Conservation (phyloP, 2,888 invertebrate species). For the Drosophila mulleri region DNA sequence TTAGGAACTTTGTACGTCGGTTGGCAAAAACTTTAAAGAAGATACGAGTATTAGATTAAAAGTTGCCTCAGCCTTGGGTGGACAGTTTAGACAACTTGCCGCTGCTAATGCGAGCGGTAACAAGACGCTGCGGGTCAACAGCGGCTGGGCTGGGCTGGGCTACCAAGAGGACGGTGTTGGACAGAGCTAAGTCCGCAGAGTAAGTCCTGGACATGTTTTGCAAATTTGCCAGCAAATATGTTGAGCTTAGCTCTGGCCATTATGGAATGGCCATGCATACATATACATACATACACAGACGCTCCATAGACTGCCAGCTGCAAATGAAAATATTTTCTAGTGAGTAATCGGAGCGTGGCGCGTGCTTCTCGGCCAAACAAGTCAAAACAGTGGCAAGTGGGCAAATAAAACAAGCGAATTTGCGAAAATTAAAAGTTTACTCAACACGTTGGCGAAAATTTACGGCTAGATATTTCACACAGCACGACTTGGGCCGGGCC, state of each 20-base stretch:
- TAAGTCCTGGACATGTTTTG: slow-evolving; percentile 59
- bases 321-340: slow-evolving; percentile 51
- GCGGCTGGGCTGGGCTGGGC: background rate
- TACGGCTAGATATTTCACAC: slow-evolving; percentile 49
- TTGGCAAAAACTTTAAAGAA: slow-evolving; percentile 74
- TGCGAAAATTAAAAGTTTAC: slow-evolving; percentile 67
- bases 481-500: slow-evolving; percentile 26
- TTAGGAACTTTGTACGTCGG: slow-evolving; percentile 75
- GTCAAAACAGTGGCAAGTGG: slow-evolving; percentile 62
- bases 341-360: slow-evolving; percentile 61
- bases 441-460: slow-evolving; percentile 63
- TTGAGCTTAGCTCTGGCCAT: slow-evolving; percentile 45
- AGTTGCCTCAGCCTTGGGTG: slow-evolving; percentile 68
- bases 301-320: slow-evolving; percentile 7
- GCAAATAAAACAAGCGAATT: slow-evolving; percentile 65
- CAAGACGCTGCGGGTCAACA: slow-evolving; percentile 53
- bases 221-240: slow-evolving; percentile 70
- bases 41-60: slow-evolving; percentile 76
- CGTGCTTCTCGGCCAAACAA: slow-evolving; percentile 52
- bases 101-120: slow-evolving; percentile 61
- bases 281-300: background rate
- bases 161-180: slow-evolving; percentile 2
- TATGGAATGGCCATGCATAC: slow-evolving; percentile 31
- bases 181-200: slow-evolving; percentile 13
- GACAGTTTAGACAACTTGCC: slow-evolving; percentile 77